Percentiles rank a stretch among this genome's conserved stretches.
Conservation (phyloP, 2,888 invertebrate genomes). For the Entomobrya proxima region DNA sequence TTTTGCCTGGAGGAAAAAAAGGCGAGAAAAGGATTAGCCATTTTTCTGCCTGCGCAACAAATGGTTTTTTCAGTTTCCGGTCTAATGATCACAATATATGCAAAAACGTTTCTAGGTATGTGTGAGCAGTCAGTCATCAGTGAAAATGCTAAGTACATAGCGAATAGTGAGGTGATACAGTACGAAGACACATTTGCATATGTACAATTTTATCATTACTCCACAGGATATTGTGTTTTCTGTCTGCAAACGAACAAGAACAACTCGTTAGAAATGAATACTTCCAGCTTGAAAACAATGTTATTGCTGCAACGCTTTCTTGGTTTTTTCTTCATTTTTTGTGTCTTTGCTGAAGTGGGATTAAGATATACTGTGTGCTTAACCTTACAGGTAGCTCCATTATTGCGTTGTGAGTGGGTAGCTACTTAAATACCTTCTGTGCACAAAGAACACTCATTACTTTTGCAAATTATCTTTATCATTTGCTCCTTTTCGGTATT, state of each 20-base stretch:
- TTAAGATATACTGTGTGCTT: slow-evolving; percentile 5
- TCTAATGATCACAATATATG: slow-evolving; percentile 55
- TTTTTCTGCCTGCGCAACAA: slow-evolving; percentile 44
- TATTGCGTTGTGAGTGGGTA: background rate
- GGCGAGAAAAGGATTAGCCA: slow-evolving; percentile 60
- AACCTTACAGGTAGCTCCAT: background rate
- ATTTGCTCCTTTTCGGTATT: slow-evolving; percentile 11
- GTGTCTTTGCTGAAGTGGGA: background rate
- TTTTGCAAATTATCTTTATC: slow-evolving; percentile 54
- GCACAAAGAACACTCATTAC: background rate
- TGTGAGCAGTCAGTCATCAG: slow-evolving; percentile 25
- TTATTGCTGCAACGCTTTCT: too few species aligned
- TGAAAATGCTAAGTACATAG: background rate
- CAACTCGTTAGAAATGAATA: background rate
- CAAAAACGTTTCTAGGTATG: slow-evolving; percentile 14
- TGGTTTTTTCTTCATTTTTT: background rate
- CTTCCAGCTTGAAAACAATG: background rate
- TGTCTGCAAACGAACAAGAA: too few species aligned
- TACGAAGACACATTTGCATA: background rate
- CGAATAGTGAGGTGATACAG: background rate
- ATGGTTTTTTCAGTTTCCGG: slow-evolving; percentile 57
- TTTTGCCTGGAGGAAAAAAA: slow-evolving; percentile 58
- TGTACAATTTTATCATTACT: background rate
- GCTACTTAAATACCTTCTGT: background rate
- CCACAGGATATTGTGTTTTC: slow-evolving; percentile 18